A percentile compares a stretch with the other conserved stretches of the same genome.
Conservation (phyloP, 2,888 invertebrate genomes). For the Erebia epiphron region DNA sequence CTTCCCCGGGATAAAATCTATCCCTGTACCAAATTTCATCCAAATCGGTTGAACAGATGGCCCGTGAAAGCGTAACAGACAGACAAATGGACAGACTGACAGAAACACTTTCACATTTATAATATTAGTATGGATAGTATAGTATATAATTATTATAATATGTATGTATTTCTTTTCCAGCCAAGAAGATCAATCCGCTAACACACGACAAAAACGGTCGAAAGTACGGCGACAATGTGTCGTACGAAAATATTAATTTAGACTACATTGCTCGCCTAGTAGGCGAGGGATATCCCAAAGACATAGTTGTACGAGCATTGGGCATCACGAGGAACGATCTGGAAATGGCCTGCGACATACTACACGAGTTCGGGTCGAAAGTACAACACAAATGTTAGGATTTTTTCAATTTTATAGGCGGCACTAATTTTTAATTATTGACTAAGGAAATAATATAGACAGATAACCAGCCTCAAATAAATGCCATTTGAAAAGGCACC, state of each 20-base stretch:
- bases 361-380: conserved; percentile 92
- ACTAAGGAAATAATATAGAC: neutral
- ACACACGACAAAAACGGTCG: conserved; percentile 78
- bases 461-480: neutral
- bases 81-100: too few relatives aligned
- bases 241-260: conserved; percentile 95
- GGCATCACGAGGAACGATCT: conserved; percentile 96
- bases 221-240: conserved; percentile 80
- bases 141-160: neutral
- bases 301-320: conserved; percentile 94
- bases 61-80: too few relatives aligned
- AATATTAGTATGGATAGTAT: too few relatives aligned
- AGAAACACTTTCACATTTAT: too few relatives aligned
- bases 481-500: neutral
- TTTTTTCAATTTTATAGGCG: conserved; percentile 23
- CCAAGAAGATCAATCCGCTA: conserved; percentile 76
- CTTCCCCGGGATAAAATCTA: too few relatives aligned
- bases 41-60: too few relatives aligned
- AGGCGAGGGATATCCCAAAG: conserved; percentile 94
- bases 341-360: conserved; percentile 97
- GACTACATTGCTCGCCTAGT: conserved; percentile 95
- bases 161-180: conserved; percentile 52
- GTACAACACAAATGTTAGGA: conserved; percentile 69
- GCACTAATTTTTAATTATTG: conserved; percentile 18
- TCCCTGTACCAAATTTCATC: too few relatives aligned